Conservation (phyloP, 2,797 vertebrate genomes). For the Macropus fuliginosus region DNA sequence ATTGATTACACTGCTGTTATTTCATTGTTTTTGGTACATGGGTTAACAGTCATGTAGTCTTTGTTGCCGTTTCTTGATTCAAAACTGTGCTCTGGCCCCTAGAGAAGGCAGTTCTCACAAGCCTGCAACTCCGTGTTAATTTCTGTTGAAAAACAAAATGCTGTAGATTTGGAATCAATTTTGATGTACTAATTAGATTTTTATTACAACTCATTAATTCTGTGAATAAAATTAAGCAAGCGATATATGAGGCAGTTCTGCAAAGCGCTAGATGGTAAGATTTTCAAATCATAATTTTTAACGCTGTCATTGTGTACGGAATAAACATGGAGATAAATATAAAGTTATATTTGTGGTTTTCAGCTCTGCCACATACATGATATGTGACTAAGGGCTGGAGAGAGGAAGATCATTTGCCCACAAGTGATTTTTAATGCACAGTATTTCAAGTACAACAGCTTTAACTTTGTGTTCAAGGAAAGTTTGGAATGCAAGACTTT, state of each 20-base stretch:
- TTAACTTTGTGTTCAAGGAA: constrained; percentile 56
- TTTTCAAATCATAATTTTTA: neutral
- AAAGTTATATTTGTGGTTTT: neutral
- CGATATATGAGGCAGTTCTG: neutral
- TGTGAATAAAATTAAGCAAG: neutral
- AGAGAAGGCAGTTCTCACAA: neutral
- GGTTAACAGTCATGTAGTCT: neutral
- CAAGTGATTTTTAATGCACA: constrained; percentile 36
- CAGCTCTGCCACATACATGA: constrained; percentile 15
- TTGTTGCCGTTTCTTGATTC: neutral
- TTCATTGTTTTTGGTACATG: constrained; percentile 1
- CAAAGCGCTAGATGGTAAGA: neutral
- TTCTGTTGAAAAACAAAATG: neutral
- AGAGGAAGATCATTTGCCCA: constrained; percentile 50
- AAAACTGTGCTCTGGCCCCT: neutral
- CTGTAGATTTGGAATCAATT: neutral
- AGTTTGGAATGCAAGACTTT: constrained; percentile 54
- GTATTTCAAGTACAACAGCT: constrained; percentile 8
- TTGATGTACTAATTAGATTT: neutral
- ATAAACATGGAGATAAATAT: constrained; percentile 42
- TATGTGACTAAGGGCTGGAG: constrained; percentile 39
- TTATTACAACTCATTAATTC: neutral
- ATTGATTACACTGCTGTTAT: neutral
- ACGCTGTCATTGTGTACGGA: neutral
- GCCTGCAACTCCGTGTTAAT: neutral